Evolutionary conservation across 2,113 vertebrate genomes (phyloP), one percentile per base, ranked within the genome.

Genomic region (Percina caprodes): DNA sequence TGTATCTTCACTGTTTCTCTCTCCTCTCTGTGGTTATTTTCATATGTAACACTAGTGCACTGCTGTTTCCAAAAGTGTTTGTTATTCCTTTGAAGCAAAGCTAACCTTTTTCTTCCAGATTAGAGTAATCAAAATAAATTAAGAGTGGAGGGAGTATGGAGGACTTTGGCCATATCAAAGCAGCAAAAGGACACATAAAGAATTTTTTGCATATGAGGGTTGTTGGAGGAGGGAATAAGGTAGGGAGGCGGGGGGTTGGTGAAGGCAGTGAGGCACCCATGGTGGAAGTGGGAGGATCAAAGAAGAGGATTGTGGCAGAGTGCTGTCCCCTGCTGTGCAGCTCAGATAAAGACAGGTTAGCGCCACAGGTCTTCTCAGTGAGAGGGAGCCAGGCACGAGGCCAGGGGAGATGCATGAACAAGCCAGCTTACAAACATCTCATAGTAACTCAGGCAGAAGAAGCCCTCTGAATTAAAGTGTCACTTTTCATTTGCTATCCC

Each of bases 401-500:
- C 90, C 91, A 89, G 89, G 79, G 77, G 92, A 91, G 89, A 92
- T 86, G 87, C 94, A 90, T 88, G 89, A 94, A 93, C 93, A 93
- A 92, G 88, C 92, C 90, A 91, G 94, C 94, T 94, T 95, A 95
- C 94, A 94, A 95, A 95, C 93, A 93, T 94, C 93, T 94, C 92
- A 94, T 94, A 93, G 95, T 94, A 94, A 94, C 91, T 95, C 91
- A 92, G 91, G 88, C 92, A 94, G 92, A 93, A 92, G 94, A 94
- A 93, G 87, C 93, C 88, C 86, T 91, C 93, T 82, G 92, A 95
- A 96, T 95, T 94, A 93, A 95, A 95, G 91, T 95, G 94, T 96
- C 95, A 95, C 94, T 94, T 95, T 93, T 95, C 93, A 95, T 95
- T 95, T 94, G 91, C 92, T 89, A 91, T 91, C 79, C 90, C 92